Percentiles rank a stretch among this genome's conserved stretches.
Evolutionary conservation across 53 echinoderm and acorn worm species (phyloP).

Genomic region (Zoroaster sp.): DNA sequence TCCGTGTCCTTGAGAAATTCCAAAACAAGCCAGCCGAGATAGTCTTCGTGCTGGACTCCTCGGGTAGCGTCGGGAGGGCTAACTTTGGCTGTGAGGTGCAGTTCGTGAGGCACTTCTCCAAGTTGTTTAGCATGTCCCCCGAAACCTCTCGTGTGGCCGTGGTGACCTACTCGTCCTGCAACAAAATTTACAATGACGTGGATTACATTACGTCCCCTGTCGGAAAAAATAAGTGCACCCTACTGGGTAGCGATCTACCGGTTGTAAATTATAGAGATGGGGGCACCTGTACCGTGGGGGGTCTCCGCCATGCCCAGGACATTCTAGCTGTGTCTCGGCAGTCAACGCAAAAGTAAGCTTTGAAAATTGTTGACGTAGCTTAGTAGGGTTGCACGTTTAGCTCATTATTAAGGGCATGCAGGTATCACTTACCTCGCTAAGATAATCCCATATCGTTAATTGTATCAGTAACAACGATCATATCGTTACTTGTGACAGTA

Average conservation of each 20-base stretch:
- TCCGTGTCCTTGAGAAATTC: background rate
- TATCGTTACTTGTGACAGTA: too few species aligned
- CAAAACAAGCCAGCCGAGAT: conserved; percentile 55
- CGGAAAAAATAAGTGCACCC: conserved; percentile 76
- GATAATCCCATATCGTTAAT: too few species aligned
- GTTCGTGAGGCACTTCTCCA: conserved; percentile 59
- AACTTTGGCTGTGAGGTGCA: conserved; percentile 54
- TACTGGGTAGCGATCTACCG: conserved; percentile 30
- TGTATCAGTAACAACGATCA: too few species aligned
- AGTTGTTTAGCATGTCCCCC: conserved; percentile 59
- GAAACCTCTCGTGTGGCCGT: conserved; percentile 58
- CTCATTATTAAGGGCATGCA: too few species aligned
- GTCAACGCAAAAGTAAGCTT: conserved; percentile 21
- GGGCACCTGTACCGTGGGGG: conserved; percentile 60
- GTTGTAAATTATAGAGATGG: conserved; percentile 37
- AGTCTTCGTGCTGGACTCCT: conserved; percentile 72
- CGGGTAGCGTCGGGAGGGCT: conserved; percentile 59
- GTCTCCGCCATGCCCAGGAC: background rate
- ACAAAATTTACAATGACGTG: conserved; percentile 3
- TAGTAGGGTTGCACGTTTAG: too few species aligned
- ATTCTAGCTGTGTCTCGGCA: background rate
- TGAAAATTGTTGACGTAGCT: background rate
- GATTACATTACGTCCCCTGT: conserved; percentile 58
- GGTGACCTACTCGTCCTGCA: conserved; percentile 65
- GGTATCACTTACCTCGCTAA: too few species aligned